Base-by-base conservation (phyloP, 2,113 vertebrate genomes). In the Muntiacus reevesi region DNA sequence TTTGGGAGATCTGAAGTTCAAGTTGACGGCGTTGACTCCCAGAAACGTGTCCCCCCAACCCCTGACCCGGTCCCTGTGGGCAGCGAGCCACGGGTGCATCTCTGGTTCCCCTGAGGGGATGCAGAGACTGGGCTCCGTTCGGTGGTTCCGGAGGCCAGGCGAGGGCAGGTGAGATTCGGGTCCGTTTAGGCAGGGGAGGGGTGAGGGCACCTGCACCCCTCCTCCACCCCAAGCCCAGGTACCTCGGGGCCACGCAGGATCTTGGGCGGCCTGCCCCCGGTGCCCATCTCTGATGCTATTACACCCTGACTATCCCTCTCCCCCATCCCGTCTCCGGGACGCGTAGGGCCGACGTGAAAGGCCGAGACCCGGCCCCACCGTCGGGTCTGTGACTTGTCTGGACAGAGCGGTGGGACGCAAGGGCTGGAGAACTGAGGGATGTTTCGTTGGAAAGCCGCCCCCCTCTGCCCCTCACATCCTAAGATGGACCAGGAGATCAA, bases 1-100 rank as follows among this genome's bases (percentile, higher is more conserved):
- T 96, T 54, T 25, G 95, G 98, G 98, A 98, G 98, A 98, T 92
- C 98, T 98, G 98, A 99, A 99, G 99, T 99, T 99, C 99, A 99
- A 99, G 98, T 98, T 99, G 99, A 99, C 74, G 94, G 96, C 97
- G 50, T 25, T 30, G 95, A 57, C 82, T 0, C 25, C 30, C 50
- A 40, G 85, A 36, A 55, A 17, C n/a, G 19, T 71, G 67, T 71
- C 67, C n/a, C 64, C n/a, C 33, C 17, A 67, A n/a, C 9, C 17
- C n/a, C 64, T 36, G n/a, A 36, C 64, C 64, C n/a, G n/a, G 17
- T 89, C 95, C 76, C 59, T 15, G 50, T 11, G 54, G 52, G 91
- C 88, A 36, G 59, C 14, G 67, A 19, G 14, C 30, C 91, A 8
- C 17, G 45, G 40, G 59, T 25, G 15, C 92, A 13, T 74, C 89